These are phyloP conservation scores for Sorex fumeus DNA, from an alignment of 2,113 vertebrate species.

Conservation along the genomic window DNA sequence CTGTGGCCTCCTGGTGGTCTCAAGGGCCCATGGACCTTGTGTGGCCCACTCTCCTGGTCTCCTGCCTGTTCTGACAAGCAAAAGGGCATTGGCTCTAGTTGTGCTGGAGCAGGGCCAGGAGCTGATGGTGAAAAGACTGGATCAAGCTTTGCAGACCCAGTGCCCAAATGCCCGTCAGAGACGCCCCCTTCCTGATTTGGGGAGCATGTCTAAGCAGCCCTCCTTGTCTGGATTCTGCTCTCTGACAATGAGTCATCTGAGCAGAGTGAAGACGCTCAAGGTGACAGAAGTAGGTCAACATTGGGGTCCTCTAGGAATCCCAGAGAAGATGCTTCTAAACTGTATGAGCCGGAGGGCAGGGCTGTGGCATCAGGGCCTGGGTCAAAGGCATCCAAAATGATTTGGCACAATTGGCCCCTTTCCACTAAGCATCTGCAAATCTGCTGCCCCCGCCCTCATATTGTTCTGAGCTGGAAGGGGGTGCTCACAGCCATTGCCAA, in stretches of 20 bases:
- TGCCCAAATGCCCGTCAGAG: neutral
- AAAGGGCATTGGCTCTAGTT: neutral
- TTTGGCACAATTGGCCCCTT: no score
- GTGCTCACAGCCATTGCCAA: no score
- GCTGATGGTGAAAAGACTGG: neutral
- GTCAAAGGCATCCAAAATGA: neutral
- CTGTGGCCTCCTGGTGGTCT: neutral
- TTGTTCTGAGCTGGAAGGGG: no score
- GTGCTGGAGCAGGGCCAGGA: neutral
- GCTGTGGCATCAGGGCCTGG: neutral
- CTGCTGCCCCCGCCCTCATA: neutral
- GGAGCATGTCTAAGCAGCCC: neutral
- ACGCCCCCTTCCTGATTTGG: neutral
- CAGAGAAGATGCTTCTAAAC: neutral
- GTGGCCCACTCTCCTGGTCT: neutral
- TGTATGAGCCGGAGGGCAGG: rapidly evolving
- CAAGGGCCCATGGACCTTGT: neutral
- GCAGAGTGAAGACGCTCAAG: conserved; percentile 25
- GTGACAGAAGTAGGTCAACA: neutral
- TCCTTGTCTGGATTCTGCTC: conserved; percentile 30
- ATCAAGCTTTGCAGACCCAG: neutral
- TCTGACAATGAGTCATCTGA: conserved; percentile 7
- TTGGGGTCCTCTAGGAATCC: neutral
- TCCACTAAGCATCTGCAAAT: neutral
- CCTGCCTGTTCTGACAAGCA: neutral